Evolutionary conservation across 2,797 vertebrate genomes (phyloP), one percentile per base, ranked within the genome.

Genomic region (Pteropus rufus): DNA sequence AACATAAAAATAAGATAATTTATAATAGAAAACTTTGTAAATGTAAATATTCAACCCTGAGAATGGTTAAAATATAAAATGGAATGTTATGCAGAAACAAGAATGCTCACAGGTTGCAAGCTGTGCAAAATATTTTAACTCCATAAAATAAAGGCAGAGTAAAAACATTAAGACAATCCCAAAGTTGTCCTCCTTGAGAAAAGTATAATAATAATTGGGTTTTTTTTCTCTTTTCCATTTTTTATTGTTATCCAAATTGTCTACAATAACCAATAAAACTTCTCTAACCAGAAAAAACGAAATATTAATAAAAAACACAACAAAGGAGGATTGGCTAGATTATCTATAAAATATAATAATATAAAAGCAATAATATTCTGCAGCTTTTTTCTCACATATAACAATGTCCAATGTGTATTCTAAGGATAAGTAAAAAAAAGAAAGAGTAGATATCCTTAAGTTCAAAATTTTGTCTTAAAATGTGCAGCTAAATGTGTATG

Each of bases 141-240:
- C 11, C 19, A 44, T 24, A 24, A 87, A 76, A 93, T 31, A 79
- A 11, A 77, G 24, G 21, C 11, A 60, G 4, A 46, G 23, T 81
- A 75, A 95, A 88, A 96, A 86, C 15, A 87, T 64, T 82, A 96
- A 83, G 11, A 67, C 4, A 77, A 60, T 70, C 14, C 10, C 54
- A 41, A 82, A 83, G n/a, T 49, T 81, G 23, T 29, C 41, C 36
- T 67, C 58, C 23, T 44, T 83, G 31, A 88, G 49, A 72, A 91
- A 93, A 88, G 15, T 29, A n/a, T 10, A 86, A 86, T 16, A 90
- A 75, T 79, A 39, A 76, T 83, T 11, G 41, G 18, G 4, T 6
- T 6, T 69, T 89, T 77, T 69, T 19, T 29, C 16, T 79, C 46
- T 86, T 81, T n/a, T n/a, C 26, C 2, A n/a, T n/a, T 69, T 44